phyloP scores from a whole-genome alignment of 1,140 invertebrate species.

The Pteromalus puparum region DNA sequence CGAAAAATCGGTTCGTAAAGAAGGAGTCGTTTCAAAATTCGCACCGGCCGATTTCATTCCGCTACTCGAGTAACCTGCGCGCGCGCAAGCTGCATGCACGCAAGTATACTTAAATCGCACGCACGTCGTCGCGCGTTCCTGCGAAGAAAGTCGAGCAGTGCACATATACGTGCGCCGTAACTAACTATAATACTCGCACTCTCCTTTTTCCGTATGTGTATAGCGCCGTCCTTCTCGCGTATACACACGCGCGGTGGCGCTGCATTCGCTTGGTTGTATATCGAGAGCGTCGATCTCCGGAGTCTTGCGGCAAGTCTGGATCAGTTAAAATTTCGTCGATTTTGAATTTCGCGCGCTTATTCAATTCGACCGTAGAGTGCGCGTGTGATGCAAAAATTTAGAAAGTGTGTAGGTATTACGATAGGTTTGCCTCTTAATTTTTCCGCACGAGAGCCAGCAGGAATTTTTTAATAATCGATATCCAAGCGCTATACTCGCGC shows the following conservation, averaged over 20 bases:
- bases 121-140: conserved; percentile 41
- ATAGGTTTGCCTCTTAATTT: too few relatives aligned
- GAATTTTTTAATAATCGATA: too few relatives aligned
- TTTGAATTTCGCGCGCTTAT: too few relatives aligned
- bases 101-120: neutral
- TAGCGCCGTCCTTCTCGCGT: neutral
- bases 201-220: conserved; percentile 25
- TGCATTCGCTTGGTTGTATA: neutral
- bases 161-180: conserved; percentile 12
- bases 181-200: conserved; percentile 39
- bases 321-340: too few relatives aligned
- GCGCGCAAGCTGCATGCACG: neutral
- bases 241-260: neutral
- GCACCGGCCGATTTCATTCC: neutral
- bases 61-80: neutral
- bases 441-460: too few relatives aligned
- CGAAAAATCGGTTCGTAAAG: too few relatives aligned
- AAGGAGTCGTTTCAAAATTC: neutral
- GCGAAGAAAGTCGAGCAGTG: conserved; percentile 41
- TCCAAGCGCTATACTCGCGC: too few relatives aligned
- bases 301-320: too few relatives aligned
- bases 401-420: too few relatives aligned
- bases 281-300: too few relatives aligned
- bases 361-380: too few relatives aligned
- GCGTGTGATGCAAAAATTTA: too few relatives aligned